Conservation (phyloP, 2,888 invertebrate species). For the Parnassius apollo region DNA sequence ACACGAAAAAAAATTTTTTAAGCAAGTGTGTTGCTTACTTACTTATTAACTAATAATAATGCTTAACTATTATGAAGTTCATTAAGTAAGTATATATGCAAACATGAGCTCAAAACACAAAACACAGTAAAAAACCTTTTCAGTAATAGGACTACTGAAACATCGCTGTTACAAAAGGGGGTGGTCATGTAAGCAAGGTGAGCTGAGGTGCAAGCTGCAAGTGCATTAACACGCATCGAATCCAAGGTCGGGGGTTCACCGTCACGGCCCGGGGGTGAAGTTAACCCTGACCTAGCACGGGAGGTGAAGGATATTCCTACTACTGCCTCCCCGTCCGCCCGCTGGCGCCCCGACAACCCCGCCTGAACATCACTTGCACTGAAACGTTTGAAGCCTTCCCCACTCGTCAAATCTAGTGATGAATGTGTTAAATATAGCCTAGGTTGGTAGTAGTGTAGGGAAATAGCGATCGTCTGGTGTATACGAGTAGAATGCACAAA, state of each 20-base stretch:
- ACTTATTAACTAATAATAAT: too few relatives aligned
- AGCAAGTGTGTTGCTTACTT: too few relatives aligned
- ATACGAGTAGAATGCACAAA: background rate
- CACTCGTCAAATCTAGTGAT: constrained; percentile 57
- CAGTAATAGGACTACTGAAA: too few relatives aligned
- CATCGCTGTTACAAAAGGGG: background rate
- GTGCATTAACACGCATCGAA: constrained; percentile 40
- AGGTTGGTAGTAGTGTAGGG: constrained; percentile 5
- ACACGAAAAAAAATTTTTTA: too few relatives aligned
- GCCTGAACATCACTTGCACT: constrained; percentile 65
- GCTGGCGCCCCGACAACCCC: constrained; percentile 48
- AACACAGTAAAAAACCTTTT: too few relatives aligned
- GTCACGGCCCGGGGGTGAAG: constrained; percentile 72
- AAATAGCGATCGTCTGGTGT: background rate
- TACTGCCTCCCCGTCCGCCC: constrained; percentile 58
- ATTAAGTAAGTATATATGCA: too few relatives aligned
- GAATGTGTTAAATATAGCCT: constrained; percentile 38
- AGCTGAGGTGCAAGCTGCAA: constrained; percentile 26
- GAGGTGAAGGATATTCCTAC: constrained; percentile 79
- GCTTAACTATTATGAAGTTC: too few relatives aligned
- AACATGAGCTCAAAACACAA: too few relatives aligned
- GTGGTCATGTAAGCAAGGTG: constrained; percentile 17
- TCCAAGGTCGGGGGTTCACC: constrained; percentile 76
- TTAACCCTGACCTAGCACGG: constrained; percentile 79
- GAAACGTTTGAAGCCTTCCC: constrained; percentile 60